Percentiles rank a stretch among this genome's conserved stretches.
These are phyloP conservation scores for Theristus sp. DNA, from an alignment of 2,888 invertebrate species.

Conservation along the genomic window DNA sequence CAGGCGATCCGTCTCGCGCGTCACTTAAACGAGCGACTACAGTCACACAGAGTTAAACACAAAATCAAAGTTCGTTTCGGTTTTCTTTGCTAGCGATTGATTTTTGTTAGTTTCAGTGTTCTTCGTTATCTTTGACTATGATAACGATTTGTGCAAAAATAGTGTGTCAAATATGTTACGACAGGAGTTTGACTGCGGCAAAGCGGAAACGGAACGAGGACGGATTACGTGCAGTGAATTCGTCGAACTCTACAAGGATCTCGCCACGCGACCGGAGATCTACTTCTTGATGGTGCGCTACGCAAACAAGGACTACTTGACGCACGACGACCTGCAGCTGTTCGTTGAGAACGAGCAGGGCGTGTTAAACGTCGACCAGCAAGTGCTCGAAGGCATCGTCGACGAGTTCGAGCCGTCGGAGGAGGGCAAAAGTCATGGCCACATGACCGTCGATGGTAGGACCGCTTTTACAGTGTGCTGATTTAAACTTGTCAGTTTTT, in stretches of 20 bases:
- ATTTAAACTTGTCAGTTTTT: too few species aligned
- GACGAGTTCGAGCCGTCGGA: slow-evolving; percentile 39
- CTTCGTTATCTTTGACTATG: too few species aligned
- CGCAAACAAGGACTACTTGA: slow-evolving; percentile 41
- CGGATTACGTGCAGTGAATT: slow-evolving; percentile 38
- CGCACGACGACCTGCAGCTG: slow-evolving; percentile 39
- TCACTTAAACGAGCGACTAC: slow-evolving; percentile 35
- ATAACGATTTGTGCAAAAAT: too few species aligned
- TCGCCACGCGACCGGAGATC: slow-evolving; percentile 43
- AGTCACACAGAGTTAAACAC: slow-evolving; percentile 36
- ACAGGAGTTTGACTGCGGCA: slow-evolving; percentile 36
- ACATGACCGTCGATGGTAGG: slow-evolving; percentile 40
- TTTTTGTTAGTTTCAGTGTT: too few species aligned
- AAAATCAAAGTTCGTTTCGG: slow-evolving; percentile 39
- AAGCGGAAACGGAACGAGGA: slow-evolving; percentile 34
- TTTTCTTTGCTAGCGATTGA: too few species aligned
- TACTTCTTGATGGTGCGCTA: slow-evolving; percentile 42
- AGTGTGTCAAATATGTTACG: too few species aligned
- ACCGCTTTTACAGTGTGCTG: too few species aligned
- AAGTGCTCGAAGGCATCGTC: slow-evolving; percentile 33
- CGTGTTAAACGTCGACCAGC: slow-evolving; percentile 25
- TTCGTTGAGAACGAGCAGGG: slow-evolving; percentile 45
- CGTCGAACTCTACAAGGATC: slow-evolving; percentile 41
- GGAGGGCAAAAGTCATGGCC: slow-evolving; percentile 37
- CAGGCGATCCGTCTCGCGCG: slow-evolving; percentile 13